Percentiles rank a stretch among this genome's conserved stretches.
Evolutionary conservation across 2,888 invertebrate species (phyloP).

Genomic region (Lasiommata megera): DNA sequence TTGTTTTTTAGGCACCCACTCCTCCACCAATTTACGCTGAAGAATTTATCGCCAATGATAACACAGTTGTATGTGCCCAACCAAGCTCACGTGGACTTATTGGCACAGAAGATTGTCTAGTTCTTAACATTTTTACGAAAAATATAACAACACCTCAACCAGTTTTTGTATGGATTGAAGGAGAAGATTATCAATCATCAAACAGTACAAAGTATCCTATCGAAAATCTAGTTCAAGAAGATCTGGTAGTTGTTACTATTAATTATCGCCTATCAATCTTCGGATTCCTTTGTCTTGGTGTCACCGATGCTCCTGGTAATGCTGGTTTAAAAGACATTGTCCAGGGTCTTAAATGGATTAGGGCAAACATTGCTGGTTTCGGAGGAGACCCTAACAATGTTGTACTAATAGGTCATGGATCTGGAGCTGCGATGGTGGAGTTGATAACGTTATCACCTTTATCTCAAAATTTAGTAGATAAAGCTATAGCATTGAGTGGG

Average conservation of each 20-base stretch:
- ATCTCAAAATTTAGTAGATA: not conserved
- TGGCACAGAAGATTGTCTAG: not conserved
- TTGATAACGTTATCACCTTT: not conserved
- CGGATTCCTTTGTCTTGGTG: not conserved
- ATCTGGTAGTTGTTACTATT: not conserved
- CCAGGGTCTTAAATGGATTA: not conserved
- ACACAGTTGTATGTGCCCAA: not conserved
- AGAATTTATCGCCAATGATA: not conserved
- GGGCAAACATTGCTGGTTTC: not conserved
- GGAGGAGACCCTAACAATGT: not conserved
- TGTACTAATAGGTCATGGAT: not conserved
- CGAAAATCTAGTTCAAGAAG: constrained; percentile 39
- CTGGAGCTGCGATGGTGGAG: not conserved
- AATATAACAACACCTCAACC: not conserved
- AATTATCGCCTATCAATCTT: not conserved
- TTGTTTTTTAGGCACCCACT: not conserved
- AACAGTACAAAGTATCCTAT: not conserved
- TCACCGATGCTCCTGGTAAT: not conserved
- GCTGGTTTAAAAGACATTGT: not conserved
- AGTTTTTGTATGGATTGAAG: not conserved
- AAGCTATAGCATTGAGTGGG: not conserved
- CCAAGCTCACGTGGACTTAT: not conserved
- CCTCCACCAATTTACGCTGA: not conserved
- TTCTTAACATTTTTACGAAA: not conserved
- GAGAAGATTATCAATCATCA: not conserved